Evolutionary conservation across 2,113 vertebrate species (phyloP).

Genomic region (Mesocricetus auratus): DNA sequence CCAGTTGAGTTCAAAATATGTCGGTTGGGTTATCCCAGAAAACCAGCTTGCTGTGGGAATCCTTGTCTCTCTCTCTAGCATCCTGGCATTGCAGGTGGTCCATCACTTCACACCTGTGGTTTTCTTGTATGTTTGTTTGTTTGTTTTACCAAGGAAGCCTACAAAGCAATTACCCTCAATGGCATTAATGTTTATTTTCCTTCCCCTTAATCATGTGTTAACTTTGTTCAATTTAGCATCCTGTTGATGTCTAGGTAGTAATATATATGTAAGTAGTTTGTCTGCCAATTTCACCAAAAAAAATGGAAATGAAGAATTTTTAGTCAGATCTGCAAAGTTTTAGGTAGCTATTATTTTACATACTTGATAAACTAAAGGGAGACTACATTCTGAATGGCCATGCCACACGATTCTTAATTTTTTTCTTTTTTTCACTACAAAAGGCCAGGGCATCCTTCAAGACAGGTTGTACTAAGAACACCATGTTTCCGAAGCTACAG

Average conservation of each 20-base stretch:
- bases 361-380: not conserved
- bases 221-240: not conserved
- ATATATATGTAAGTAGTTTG: not conserved
- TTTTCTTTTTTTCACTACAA: not conserved
- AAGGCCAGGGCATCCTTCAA: constrained; percentile 65
- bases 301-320: constrained; percentile 24
- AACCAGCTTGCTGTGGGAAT: not conserved
- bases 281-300: not conserved
- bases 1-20: not conserved
- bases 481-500: constrained; percentile 82
- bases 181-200: not conserved
- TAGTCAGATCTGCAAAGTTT: constrained; percentile 64
- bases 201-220: not conserved
- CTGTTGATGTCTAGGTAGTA: not conserved
- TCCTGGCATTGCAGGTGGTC: too few relatives aligned
- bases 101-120: too few relatives aligned
- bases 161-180: not conserved
- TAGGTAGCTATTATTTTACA: constrained; percentile 49
- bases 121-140: too few relatives aligned
- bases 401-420: constrained; percentile 77
- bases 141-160: not conserved
- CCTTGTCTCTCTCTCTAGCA: not conserved
- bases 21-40: not conserved
- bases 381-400: constrained; percentile 71
- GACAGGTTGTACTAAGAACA: constrained; percentile 79